Base-by-base conservation (phyloP, 2,888 invertebrate species). In the Orthosia gracilis region DNA sequence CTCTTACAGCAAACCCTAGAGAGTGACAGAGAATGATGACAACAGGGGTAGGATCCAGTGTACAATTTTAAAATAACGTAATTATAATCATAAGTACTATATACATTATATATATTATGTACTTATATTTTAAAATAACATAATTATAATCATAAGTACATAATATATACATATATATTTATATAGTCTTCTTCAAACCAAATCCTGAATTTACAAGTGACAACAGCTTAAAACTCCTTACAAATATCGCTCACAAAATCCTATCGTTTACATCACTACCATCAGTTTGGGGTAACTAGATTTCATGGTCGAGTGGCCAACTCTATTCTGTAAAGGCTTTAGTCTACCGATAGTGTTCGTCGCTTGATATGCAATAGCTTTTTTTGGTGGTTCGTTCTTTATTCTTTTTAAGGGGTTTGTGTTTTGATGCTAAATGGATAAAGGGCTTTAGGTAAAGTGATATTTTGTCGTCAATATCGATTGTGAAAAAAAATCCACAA, bases 251-350 rank as follows among this genome's bases (percentile, higher is more conserved):
- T 40, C 40, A 40, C 40, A 40, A 40, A 71, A 73, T 69, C 66
- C 55, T 74, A 45, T 58, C 58, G 58, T 47, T 31, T 69, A 71
- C 73, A 81, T 64, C 74, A 59, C 73, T 63, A 71, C 72, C 81
- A 78, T 81, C 78, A 83, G 85, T 83, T 79, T 72, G 69, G 73
- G 64, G 67, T 74, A 86, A 85, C 84, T 82, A 79, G 81, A 87
- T 88, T 87, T 87, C 82, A 87, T 78, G 78, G 82, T 66, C 80
- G 81, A 86, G 69, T 70, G 80, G 81, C 65, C 68, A 69, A 66
- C 69, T 80, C 61, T 64, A 74, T 83, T 77, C 49, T 65, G 45
- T 80, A 83, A 78, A 80, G 78, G 75, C 61, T 55, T 59, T 52
- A 31, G 59, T 85, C 52, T 69, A 84, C 75, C 18, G 18, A 61